Evolutionary conservation across 2,113 vertebrate species (phyloP), one percentile per base, ranked within the genome.

Genomic region (Scomber japonicus): DNA sequence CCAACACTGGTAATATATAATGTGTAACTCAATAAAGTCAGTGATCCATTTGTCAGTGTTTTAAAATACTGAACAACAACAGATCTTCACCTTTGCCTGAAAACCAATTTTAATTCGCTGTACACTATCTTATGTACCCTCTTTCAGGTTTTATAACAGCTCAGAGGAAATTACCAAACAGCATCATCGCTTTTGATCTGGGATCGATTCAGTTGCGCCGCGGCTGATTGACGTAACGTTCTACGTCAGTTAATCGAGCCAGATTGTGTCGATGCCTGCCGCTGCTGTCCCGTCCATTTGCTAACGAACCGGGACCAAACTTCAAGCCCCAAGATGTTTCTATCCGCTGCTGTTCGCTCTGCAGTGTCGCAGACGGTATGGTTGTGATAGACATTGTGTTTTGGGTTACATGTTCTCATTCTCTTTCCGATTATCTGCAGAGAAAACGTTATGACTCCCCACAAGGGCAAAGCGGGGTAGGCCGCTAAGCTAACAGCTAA

Each of bases 361-460:
- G 92, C 91, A 8, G 80, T 92, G 2, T 91, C 93, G 45, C 91
- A 92, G 64, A 89, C 93, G 94, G 95, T 96, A 92, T 31, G 86
- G 4, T 50, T 51, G 21, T 15, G 2, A 0, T 30, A 10, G 78
- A 71, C 3, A 45, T 1, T 9, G n/a, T 44, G 13, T 19, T 76
- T 15, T 45, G 17, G 1, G 14, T 11, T 27, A 3, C 14, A 19
- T 2, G 3, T 66, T 4, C n/a, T 0, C n/a, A 11, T 10, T 4
- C 5, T 2, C 0, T 11, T 14, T 19, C 3, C 0, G 2, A 4
- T 50, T 0, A 54, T 21, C 60, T 21, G 31, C 3, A 60, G 30
- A 12, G 10, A 35, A 75, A 66, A 31, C 1, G 30, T n/a, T 2
- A 11, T 93, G 94, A 94, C 94, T 93, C 72, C 48, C 90, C 45